These are phyloP conservation scores for Tenualosa ilisha DNA, from an alignment of 2,797 vertebrate genomes.

Conservation along the genomic window DNA sequence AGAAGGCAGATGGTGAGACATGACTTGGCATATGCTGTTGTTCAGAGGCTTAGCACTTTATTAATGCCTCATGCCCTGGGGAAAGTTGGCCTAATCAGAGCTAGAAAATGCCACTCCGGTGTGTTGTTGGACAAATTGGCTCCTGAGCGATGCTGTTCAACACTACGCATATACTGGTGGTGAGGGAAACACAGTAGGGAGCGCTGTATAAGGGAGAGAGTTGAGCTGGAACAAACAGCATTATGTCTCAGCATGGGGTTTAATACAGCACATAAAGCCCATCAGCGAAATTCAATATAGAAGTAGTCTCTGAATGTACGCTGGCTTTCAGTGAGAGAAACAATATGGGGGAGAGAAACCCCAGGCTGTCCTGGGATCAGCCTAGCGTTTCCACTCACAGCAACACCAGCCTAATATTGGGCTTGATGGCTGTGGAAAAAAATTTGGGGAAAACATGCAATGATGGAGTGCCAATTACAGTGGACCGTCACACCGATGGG, in stretches of 20 bases:
- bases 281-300: slow-evolving; percentile 60
- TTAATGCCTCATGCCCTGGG: slow-evolving; percentile 51
- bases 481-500: background rate
- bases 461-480: slow-evolving; percentile 14
- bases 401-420: background rate
- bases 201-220: slow-evolving; percentile 62
- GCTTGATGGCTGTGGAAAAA: background rate
- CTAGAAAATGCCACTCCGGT: slow-evolving; percentile 47
- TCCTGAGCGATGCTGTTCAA: slow-evolving; percentile 47
- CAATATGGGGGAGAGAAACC: background rate
- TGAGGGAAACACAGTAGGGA: slow-evolving; percentile 30
- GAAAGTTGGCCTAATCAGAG: slow-evolving; percentile 58
- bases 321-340: background rate
- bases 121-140: slow-evolving; percentile 62
- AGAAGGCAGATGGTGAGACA: slow-evolving; percentile 23
- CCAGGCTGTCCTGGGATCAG: background rate
- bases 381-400: background rate
- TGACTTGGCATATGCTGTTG: slow-evolving; percentile 36
- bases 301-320: slow-evolving; percentile 49
- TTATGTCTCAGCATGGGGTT: slow-evolving; percentile 65
- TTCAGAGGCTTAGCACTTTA: slow-evolving; percentile 48
- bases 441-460: background rate
- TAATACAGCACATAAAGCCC: slow-evolving; percentile 69
- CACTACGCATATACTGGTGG: background rate
- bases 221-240: slow-evolving; percentile 70